Conservation (phyloP, 2,797 vertebrate species). For the Yasuhikotakia modesta region DNA sequence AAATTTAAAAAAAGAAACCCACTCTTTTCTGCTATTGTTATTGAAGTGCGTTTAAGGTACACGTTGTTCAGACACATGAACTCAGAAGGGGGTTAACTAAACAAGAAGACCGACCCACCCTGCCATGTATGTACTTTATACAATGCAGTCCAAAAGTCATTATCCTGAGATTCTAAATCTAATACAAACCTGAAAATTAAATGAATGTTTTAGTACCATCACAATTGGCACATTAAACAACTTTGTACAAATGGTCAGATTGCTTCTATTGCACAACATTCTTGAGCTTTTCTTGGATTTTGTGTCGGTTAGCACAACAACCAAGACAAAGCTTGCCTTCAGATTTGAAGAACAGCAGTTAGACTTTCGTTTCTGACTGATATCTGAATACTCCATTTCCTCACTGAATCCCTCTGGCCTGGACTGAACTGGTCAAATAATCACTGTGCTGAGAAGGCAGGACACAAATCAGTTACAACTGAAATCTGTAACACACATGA, state of each 20-base stretch:
- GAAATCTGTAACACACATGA: neutral
- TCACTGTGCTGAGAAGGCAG: neutral
- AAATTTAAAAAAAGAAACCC: no score
- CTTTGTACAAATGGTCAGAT: neutral
- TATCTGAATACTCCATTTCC: neutral
- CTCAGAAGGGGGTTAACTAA: no score
- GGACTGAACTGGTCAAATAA: neutral
- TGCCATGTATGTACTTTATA: neutral
- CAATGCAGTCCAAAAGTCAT: neutral
- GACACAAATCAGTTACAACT: neutral
- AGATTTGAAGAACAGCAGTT: conserved; percentile 51
- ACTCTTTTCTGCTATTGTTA: no score
- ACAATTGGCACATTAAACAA: neutral
- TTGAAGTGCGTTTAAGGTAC: no score
- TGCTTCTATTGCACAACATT: neutral
- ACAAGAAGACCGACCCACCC: no score
- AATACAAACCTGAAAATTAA: no score
- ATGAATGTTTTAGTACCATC: no score
- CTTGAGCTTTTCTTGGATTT: neutral
- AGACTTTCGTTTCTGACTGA: neutral
- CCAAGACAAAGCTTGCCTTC: conserved; percentile 31
- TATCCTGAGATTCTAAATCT: neutral
- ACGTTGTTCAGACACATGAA: no score
- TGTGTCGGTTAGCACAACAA: neutral
- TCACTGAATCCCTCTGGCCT: conserved; percentile 29